Base-by-base conservation (phyloP, 2,797 vertebrate genomes). In the Furcifer pardalis region DNA sequence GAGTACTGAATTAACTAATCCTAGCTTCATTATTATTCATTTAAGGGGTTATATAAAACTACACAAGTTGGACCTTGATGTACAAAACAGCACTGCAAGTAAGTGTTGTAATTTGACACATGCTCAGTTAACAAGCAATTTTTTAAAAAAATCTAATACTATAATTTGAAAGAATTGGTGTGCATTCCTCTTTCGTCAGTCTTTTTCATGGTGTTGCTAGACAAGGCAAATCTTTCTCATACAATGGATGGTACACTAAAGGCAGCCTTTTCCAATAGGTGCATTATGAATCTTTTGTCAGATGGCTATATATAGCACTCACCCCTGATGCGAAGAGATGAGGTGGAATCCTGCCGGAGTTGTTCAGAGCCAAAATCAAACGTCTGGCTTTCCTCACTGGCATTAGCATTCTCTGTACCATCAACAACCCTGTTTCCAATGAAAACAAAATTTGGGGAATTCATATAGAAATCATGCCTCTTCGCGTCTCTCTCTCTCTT, bases 311-410 rank as follows among this genome's bases (percentile, higher is more conserved):
- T 79, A 86, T 37, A 81, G 76, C 40, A 1, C 91, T 92, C 75
- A 97, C 96, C 96, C 94, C 92, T 93, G 42, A 90, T 88, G 21
- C 94, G 92, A 89, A 96, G 93, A 85, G 93, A 94, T 86, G 92
- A 86, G 79, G 93, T 93, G 68, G 94, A 88, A 89, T 96, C 96
- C 15, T 95, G 92, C 35, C 89, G 94, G 46, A 93, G 79, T 84
- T 93, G 95, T 85, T 96, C 95, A 84, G 94, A 95, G 80, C 92
- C 93, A 88, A 97, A 97, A 83, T 97, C 96, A 88, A 97, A 97
- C n/a, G 92, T 92, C 90, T 96, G 95, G 66, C 88, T 95, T 91
- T 94, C 96, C 85, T 95, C 96, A 21, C 91, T 95, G 63, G 87
- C 93, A 71, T 92, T 94, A 77, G 94, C 89, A 82, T 97, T 96